Evolutionary conservation across 2,888 invertebrate species (phyloP).

Genomic region (Nomada fabriciana): DNA sequence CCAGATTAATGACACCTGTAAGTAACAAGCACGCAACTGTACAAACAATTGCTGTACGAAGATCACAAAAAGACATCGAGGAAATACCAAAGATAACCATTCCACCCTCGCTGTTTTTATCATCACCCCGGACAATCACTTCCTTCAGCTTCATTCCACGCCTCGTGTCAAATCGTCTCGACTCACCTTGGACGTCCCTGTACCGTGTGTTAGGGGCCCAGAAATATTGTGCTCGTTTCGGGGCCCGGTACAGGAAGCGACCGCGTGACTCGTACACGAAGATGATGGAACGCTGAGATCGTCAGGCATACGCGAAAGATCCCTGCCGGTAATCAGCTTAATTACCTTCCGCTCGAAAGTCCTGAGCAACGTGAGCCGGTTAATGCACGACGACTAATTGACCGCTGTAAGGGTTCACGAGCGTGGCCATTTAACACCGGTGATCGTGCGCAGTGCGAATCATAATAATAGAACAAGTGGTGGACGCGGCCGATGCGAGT

Average conservation of each 20-base stretch:
- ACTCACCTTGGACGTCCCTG: background rate
- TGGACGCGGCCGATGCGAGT: slow-evolving; percentile 11
- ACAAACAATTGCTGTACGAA: too few species aligned
- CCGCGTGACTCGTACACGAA: slow-evolving; percentile 7
- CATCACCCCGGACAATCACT: background rate
- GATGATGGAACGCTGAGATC: slow-evolving; percentile 47
- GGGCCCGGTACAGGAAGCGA: slow-evolving; percentile 48
- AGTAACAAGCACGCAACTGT: too few species aligned
- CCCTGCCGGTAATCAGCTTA: slow-evolving; percentile 62
- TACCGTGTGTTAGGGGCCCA: background rate
- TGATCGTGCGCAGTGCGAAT: slow-evolving; percentile 50
- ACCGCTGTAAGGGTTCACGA: slow-evolving; percentile 65
- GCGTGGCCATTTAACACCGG: slow-evolving; percentile 55
- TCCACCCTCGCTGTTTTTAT: background rate
- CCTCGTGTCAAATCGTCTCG: slow-evolving; percentile 5
- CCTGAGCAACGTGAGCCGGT: slow-evolving; percentile 59
- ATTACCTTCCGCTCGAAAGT: slow-evolving; percentile 67
- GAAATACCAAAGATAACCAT: too few species aligned
- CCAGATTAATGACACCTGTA: too few species aligned
- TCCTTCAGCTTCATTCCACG: slow-evolving; percentile 7
- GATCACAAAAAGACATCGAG: too few species aligned
- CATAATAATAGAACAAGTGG: slow-evolving; percentile 56
- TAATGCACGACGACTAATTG: slow-evolving; percentile 64
- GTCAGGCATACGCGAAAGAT: slow-evolving; percentile 56
- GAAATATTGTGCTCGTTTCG: slow-evolving; percentile 47